Conservation (phyloP, 1,140 invertebrate genomes). For the Drosophila elegans region DNA sequence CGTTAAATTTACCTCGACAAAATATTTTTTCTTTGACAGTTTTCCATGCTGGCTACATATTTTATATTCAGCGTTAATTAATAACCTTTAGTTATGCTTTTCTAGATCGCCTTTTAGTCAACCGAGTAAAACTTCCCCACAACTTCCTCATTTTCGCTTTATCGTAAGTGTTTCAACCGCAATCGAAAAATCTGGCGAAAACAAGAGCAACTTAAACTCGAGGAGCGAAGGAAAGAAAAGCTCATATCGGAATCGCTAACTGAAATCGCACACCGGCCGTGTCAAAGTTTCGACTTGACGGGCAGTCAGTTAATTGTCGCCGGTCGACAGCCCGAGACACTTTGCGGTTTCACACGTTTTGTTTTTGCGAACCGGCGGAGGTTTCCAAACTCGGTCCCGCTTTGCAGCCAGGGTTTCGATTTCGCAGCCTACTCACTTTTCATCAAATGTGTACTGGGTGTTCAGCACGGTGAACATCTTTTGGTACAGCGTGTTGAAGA, state of each 20-base stretch:
- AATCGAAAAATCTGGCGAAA: constrained; percentile 42
- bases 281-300: constrained; percentile 63
- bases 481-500: constrained; percentile 96
- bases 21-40: too few relatives aligned
- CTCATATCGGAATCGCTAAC: constrained; percentile 26
- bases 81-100: too few relatives aligned
- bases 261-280: constrained; percentile 69
- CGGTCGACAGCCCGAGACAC: constrained; percentile 48
- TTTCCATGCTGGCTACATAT: too few relatives aligned
- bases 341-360: constrained; percentile 80
- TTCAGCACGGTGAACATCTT: constrained; percentile 98
- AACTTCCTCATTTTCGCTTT: constrained; percentile 17
- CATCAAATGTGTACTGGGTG: constrained; percentile 94
- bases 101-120: background rate
- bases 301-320: constrained; percentile 13
- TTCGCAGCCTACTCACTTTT: constrained; percentile 88
- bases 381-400: constrained; percentile 43
- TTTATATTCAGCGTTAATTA: too few relatives aligned
- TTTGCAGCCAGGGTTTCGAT: constrained; percentile 37
- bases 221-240: background rate
- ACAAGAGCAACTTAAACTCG: constrained; percentile 34
- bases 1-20: too few relatives aligned
- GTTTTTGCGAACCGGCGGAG: constrained; percentile 17
- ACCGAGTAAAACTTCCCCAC: background rate
- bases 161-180: constrained; percentile 67